Base-by-base conservation (phyloP, 2,797 vertebrate species). In the Cyprinella venusta region DNA sequence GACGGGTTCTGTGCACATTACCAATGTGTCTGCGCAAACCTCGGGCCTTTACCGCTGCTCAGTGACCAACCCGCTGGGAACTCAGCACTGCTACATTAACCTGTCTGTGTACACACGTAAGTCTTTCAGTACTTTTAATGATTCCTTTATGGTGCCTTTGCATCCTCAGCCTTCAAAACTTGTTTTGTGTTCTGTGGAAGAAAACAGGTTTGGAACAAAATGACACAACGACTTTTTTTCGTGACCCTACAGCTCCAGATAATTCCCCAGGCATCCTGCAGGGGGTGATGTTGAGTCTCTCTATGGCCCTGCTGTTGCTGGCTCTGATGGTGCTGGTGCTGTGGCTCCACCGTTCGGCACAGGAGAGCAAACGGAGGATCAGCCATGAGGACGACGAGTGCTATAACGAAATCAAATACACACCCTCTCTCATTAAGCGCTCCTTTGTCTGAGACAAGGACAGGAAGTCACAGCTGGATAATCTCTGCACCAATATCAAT, bases 41-140 rank as follows among this genome's bases (percentile, higher is more conserved):
- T 95, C 95, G 0, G 95, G 96, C 18, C 85, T 95, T 52, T 96
- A 96, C 69, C 94, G 95, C 84, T 96, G 96, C 92, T 93, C 94
- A 0, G 95, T 92, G 79, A 69, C 91, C 0, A 96, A 96, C 79
- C 45, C 86, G 48, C 90, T 96, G 86, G 95, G 94, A 45, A 93
- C 93, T 0, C 89, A 92, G 85, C 92, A 92, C 91, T 96, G 96
- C 89, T 93, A 93, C 54, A 69, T 96, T 85, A 94, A 93, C 85
- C 90, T 96, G 72, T 92, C 91, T 8, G 83, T 96, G 78, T 93
- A 92, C 88, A 91, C 78, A 59, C 63, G 95, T 95, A 85, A 93
- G 94, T 86, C 13, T 30, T 45, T 59, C n/a, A 21, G 16, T 13
- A 69, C 48, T 33, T 19, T 26, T 3, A 6, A 19, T 65, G 16